A percentile compares a stretch with the other conserved stretches of the same genome.
phyloP scores from a whole-genome alignment of 2,113 vertebrate genomes.

The Ciconia maguari region DNA sequence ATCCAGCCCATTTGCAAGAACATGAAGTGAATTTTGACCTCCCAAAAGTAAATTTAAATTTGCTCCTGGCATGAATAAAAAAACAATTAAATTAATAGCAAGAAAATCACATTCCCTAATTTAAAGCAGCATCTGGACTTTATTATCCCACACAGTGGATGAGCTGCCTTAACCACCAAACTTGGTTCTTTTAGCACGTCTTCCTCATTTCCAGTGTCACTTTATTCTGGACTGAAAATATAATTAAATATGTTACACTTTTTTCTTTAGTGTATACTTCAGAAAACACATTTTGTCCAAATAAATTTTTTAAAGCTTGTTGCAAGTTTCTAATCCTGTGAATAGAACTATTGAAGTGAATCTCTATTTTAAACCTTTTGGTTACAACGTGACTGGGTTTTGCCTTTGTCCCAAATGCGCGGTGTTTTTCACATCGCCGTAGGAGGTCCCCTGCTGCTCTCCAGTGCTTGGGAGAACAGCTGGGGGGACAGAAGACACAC shows the following conservation, averaged over 20 bases:
- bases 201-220: not conserved
- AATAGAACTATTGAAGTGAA: not conserved
- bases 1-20: not conserved
- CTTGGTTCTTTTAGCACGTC: not conserved
- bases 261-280: not conserved
- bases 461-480: not conserved
- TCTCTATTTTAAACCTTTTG: not conserved
- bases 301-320: not conserved
- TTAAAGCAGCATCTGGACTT: slow-evolving; percentile 22
- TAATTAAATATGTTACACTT: not conserved
- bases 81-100: slow-evolving; percentile 46
- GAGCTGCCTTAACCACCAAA: slow-evolving; percentile 22
- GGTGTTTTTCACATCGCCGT: fast-evolving
- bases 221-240: not conserved
- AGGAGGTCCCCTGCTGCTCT: not conserved
- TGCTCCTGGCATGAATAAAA: slow-evolving; percentile 44
- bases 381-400: not conserved
- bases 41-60: slow-evolving; percentile 38
- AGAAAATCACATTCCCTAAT: slow-evolving; percentile 41
- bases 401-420: fast-evolving
- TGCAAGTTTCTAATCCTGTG: not conserved
- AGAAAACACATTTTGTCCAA: not conserved
- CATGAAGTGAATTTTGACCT: slow-evolving; percentile 37
- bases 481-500: fast-evolving
- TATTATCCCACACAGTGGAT: slow-evolving; percentile 40